Evolutionary conservation across 2,113 vertebrate genomes (phyloP).

Genomic region (Boulengeromyrus knoepffleri): DNA sequence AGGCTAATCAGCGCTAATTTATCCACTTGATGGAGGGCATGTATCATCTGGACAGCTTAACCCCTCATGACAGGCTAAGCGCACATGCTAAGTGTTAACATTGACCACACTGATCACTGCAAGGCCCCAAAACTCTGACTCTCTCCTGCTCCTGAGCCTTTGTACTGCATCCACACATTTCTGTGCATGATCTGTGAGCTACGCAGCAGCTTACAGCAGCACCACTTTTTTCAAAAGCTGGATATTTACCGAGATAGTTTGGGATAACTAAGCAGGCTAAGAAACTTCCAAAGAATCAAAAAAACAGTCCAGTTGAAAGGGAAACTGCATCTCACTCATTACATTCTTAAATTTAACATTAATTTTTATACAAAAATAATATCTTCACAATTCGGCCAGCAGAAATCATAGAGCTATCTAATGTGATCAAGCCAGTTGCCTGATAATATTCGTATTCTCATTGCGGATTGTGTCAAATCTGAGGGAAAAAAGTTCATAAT

Average conservation of each 20-base stretch:
- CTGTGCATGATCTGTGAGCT: background rate
- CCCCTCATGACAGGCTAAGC: background rate
- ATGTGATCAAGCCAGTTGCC: background rate
- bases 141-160: background rate
- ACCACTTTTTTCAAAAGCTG: background rate
- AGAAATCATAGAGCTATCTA: background rate
- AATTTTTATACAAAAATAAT: background rate
- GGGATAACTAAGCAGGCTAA: background rate
- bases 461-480: background rate
- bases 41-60: background rate
- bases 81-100: background rate
- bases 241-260: background rate
- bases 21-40: background rate
- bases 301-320: background rate
- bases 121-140: background rate
- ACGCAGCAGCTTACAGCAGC: background rate
- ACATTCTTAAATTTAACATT: background rate
- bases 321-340: background rate
- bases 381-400: background rate
- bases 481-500: background rate
- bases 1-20: background rate
- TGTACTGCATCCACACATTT: background rate
- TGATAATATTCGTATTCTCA: background rate
- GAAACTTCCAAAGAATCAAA: background rate
- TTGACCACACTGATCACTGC: background rate